Evolutionary conservation across 2,797 vertebrate species (phyloP), one percentile per base, ranked within the genome.

Genomic region (Hyperoplus lanceolatus): DNA sequence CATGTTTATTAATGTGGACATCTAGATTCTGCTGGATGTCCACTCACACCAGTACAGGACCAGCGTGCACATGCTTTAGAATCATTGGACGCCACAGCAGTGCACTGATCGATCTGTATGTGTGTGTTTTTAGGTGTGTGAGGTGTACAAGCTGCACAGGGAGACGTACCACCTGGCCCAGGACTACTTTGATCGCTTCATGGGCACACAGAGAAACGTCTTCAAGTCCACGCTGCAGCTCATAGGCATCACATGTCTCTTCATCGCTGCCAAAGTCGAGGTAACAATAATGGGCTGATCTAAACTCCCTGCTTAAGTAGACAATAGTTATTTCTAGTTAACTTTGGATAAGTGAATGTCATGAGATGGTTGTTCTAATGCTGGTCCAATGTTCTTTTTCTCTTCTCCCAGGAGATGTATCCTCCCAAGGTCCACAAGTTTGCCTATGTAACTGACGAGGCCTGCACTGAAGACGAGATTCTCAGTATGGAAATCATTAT

Each of bases 131-230:
- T 18, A 99, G 98, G 97, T 99, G 75, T 97, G 97, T 62, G 97
- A 99, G 82, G 97, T 97, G 51, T 98, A 99, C 91, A 98, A 97
- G 54, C 96, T 99, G 73, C 98, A 99, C 87, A 92, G 98, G 73
- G 97, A 99, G 93, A 97, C 98, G 0, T 99, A 98, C 88, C 98
- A 99, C 92, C 93, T 99, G 80, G 97, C 97, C 21, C 98, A 98
- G 92, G 97, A 99, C 89, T 99, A 97, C 94, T 98, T 99, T 42
- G 98, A 99, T 87, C 96, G 98, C 10, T 99, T 98, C 92, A 98
- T 99, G 98, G 96, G 97, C 51, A 98, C 97, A 0, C 97, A 99
- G 86, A 95, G 94, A 43, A 96, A 98, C 12, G 90, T 99, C 54
- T 94, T 96, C 62, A 99, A 99, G 88, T 96, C 96, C 0, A 95